Conservation (phyloP, 2,113 vertebrate genomes). For the Pristiophorus japonicus region DNA sequence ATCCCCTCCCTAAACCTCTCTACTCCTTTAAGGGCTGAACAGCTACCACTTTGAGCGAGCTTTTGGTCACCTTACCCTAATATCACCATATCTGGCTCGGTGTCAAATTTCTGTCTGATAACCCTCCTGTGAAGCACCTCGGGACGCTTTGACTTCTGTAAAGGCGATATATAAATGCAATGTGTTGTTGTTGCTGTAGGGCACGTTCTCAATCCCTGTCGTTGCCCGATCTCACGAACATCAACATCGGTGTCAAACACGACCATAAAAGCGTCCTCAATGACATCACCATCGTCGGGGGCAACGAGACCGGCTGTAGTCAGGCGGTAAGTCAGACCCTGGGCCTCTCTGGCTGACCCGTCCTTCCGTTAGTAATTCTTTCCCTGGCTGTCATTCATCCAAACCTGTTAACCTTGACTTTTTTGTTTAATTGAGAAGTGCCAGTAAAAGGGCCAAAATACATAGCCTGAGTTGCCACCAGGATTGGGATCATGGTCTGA, state of each 20-base stretch:
- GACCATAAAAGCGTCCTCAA: conserved; percentile 57
- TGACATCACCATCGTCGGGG: conserved; percentile 66
- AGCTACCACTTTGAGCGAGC: not conserved
- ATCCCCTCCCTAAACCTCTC: too few species aligned
- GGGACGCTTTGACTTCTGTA: not conserved
- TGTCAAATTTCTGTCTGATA: not conserved
- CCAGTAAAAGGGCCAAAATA: not conserved
- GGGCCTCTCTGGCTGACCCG: not conserved
- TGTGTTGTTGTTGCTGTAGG: not conserved
- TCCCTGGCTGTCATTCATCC: too few species aligned
- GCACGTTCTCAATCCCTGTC: not conserved
- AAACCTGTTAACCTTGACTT: too few species aligned
- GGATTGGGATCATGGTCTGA: too few species aligned
- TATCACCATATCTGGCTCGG: not conserved
- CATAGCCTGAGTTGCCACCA: too few species aligned
- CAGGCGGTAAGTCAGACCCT: conserved; percentile 56
- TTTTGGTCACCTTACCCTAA: not conserved
- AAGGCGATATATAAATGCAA: not conserved
- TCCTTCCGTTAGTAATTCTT: not conserved
- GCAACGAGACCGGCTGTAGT: conserved; percentile 70
- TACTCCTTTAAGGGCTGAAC: too few species aligned
- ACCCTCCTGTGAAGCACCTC: not conserved
- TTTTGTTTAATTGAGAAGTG: not conserved
- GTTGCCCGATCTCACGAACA: not conserved
- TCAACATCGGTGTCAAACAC: not conserved